Evolutionary conservation across 2,113 vertebrate genomes (phyloP), one percentile per base, ranked within the genome.

Genomic region (Hypanus sabinus): DNA sequence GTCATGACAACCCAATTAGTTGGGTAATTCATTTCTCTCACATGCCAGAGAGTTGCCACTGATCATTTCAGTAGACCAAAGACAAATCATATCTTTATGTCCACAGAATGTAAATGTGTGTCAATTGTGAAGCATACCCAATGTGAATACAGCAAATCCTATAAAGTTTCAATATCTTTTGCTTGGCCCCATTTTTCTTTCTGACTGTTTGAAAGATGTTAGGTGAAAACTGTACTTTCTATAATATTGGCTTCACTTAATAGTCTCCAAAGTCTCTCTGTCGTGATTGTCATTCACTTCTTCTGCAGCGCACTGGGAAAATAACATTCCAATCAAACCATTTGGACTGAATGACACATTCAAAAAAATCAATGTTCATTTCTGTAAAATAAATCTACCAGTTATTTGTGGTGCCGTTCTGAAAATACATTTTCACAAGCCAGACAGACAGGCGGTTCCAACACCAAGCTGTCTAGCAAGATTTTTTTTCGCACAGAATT

Each of bases 1-100:
- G 91, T 55, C 91, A 93, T 93, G 91, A 93, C 91, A 93, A 93
- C 91, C 33, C 91, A 55, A 93, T 75, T 73, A 75, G 36, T 93
- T 73, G 24, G 11, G 68, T 93, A 38, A 93, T 73, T 93, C 70
- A 93, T 73, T 93, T 93, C 46, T 46, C 36, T 55, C 36, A 24
- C 68, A 46, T 73, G 36, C 20, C 20, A 93, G 68, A 36, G 65
- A 30, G 68, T 27, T 11, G 24, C 38, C 70, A 75, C 22, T 55
- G 36, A 93, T 10, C 22, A 14, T 30, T 93, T 73, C n/a, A 75
- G 70, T 38, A 14, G 38, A 93, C 91, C 73, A 27, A 93, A 93
- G 33, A 27, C 22, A 73, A 75, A 73, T 73, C 68, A 73, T 46
- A 93, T 73, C 36, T 30, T 73, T 71, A 73, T 36, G 55, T 93